Percentiles rank a stretch among this genome's conserved stretches.
Evolutionary conservation across 2,797 vertebrate species (phyloP).

Genomic region (Threskiornis aethiopicus): DNA sequence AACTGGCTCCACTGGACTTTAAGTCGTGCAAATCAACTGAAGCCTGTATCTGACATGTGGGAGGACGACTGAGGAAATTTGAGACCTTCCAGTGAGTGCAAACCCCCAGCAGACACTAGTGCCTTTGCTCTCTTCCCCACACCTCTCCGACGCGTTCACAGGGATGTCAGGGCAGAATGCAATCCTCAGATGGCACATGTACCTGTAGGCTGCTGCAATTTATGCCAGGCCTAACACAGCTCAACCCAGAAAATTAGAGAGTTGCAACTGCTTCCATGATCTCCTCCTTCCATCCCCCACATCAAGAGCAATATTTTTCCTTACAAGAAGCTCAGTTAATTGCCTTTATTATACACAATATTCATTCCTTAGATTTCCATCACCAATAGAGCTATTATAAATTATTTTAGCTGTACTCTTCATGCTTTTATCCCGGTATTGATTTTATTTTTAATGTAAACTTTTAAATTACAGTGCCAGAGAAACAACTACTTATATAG

Average conservation of each 20-base stretch:
- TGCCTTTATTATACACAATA: conserved; percentile 54
- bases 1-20: not conserved
- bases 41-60: not conserved
- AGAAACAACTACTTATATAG: conserved; percentile 36
- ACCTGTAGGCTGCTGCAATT: conserved; percentile 51
- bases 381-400: conserved; percentile 39
- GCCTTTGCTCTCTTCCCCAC: not conserved
- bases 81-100: not conserved
- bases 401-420: conserved; percentile 51
- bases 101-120: not conserved
- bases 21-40: not conserved
- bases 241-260: conserved; percentile 49
- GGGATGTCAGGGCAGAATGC: not conserved
- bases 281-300: conserved; percentile 23
- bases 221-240: conserved; percentile 39
- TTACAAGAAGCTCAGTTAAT: conserved; percentile 37
- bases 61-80: not conserved
- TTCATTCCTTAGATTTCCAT: conserved; percentile 55
- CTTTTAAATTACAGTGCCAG: conserved; percentile 53
- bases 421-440: conserved; percentile 49
- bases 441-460: conserved; percentile 67
- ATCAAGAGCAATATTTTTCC: conserved; percentile 38
- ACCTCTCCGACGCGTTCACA: not conserved
- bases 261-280: conserved; percentile 47
- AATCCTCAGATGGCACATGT: conserved; percentile 20